Evolutionary conservation across 2,113 vertebrate genomes (phyloP), one percentile per base, ranked within the genome.

Genomic region (Ondatra zibethicus): DNA sequence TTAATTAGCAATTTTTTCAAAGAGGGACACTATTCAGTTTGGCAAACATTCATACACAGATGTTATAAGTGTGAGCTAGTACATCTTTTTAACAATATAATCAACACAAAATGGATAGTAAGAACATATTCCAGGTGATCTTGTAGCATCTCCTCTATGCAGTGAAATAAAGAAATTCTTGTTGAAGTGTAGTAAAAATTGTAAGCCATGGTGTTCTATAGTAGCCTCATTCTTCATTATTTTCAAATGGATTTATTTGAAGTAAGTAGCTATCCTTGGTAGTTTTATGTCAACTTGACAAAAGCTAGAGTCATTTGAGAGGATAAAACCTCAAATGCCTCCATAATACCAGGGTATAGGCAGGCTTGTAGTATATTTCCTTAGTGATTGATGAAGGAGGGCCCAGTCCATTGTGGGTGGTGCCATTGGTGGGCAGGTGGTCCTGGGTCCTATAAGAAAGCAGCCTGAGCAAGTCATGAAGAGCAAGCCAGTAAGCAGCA

Each of bases 81-180:
- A 90, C 5, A 88, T 3, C 8, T 7, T 96, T 96, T 76, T 5
- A 82, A 21, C 5, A 31, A 39, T 17, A 63, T 21, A 31, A 80
- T 76, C 81, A 76, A 86, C 52, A 70, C 42, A 33, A 12, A 93
- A 95, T 42, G 95, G 63, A 68, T 92, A 12, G 45, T 39, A 93
- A 89, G 68, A 73, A 88, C 2, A 36, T 3, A 78, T 73, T 36
- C 63, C 11, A 78, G 31, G 91, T 61, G 39, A 72, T 72, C 21
- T 55, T 77, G 47, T 4, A 90, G 42, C 50, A 27, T 88, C 27
- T 66, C 16, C 84, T 94, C 27, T 78, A 95, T 45, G 52, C 45
- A 61, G 13, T 61, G 63, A 55, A 63, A 17, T 50, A 39, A 13
- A 75, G 68, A 61, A 1, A 47, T 42, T 39, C 13, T 88, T 88